A percentile compares a stretch with the other conserved stretches of the same genome.
These are phyloP conservation scores for Neomonachus schauinslandi DNA, from an alignment of 2,113 vertebrate genomes.

Conservation along the genomic window DNA sequence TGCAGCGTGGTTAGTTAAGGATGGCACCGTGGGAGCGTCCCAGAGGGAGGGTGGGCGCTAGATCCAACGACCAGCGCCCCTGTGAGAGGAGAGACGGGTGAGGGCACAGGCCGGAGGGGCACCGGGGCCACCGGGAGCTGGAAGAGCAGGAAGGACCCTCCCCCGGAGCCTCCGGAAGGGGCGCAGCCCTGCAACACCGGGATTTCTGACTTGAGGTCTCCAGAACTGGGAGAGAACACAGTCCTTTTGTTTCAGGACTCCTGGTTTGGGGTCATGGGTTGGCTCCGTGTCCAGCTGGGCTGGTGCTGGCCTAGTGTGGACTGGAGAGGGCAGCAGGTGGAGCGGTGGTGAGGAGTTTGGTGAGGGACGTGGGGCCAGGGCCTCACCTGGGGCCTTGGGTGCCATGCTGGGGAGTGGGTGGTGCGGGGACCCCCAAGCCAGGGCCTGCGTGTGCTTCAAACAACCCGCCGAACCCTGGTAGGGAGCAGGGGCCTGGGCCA, in stretches of 20 bases:
- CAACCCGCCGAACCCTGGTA: neutral
- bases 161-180: neutral
- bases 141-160: neutral
- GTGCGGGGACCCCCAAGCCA: neutral
- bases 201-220: neutral
- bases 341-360: neutral
- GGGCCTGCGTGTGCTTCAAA: neutral
- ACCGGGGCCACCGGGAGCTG: neutral
- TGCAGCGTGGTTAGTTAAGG: neutral
- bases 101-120: neutral
- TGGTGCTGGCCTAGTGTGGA: neutral
- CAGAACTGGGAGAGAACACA: neutral
- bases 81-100: rapidly evolving
- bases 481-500: neutral
- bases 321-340: rapidly evolving
- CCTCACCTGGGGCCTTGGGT: neutral
- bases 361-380: neutral
- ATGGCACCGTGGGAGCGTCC: neutral
- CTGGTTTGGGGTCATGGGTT: neutral
- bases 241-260: neutral
- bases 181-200: rapidly evolving
- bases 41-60: neutral
- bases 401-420: too few relatives aligned
- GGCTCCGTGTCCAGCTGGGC: neutral
- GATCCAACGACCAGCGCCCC: neutral